Conservation (phyloP, 2,888 invertebrate species). For the Noctua comes region DNA sequence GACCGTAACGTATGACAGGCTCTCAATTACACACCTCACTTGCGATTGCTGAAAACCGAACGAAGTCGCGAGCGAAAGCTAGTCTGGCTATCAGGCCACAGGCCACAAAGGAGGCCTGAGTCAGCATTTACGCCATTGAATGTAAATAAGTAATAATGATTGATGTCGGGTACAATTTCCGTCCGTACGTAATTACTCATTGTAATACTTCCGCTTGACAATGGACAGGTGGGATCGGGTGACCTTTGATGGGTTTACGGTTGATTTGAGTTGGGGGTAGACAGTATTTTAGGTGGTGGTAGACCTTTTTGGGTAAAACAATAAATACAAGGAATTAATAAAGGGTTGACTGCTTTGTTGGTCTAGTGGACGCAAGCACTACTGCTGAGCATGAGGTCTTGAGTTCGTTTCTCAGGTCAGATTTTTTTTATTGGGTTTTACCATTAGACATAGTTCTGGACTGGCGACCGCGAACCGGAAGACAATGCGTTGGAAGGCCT, state of each 20-base stretch:
- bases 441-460: too few species aligned
- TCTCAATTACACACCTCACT: too few species aligned
- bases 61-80: neutral
- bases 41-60: neutral
- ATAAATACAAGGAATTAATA: neutral
- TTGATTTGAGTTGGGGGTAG: constrained; percentile 16
- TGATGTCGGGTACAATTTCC: constrained; percentile 64
- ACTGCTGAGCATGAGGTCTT: neutral
- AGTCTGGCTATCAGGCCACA: neutral
- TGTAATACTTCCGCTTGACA: constrained; percentile 62
- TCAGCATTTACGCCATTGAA: constrained; percentile 61
- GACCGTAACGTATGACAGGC: neutral
- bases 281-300: neutral
- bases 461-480: too few species aligned
- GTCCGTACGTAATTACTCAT: constrained; percentile 63
- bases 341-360: neutral
- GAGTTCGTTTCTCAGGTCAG: too few species aligned
- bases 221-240: constrained; percentile 56
- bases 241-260: constrained; percentile 33
- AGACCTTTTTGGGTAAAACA: neutral
- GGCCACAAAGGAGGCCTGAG: constrained; percentile 34
- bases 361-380: neutral
- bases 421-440: too few species aligned
- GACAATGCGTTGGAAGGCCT: too few species aligned
- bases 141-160: constrained; percentile 67